These are phyloP conservation scores for Zaprionus vittiger DNA, from an alignment of 1,140 invertebrate genomes.

Conservation along the genomic window DNA sequence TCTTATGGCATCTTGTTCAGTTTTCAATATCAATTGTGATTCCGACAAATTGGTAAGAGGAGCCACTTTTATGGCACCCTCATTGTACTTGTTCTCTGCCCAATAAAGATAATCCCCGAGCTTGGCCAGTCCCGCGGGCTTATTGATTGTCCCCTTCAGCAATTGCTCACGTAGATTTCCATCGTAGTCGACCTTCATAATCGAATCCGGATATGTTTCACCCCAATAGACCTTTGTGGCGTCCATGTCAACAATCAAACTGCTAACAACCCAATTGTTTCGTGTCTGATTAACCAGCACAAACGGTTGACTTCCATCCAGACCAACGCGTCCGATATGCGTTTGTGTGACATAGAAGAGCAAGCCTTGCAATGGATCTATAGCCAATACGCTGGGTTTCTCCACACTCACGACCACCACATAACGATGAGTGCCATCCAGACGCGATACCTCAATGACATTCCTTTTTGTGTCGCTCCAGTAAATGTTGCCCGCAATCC, in stretches of 20 bases:
- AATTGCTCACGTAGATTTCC: constrained; percentile 89
- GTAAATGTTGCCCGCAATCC: constrained; percentile 94
- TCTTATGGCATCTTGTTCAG: constrained; percentile 89
- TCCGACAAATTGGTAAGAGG: constrained; percentile 87
- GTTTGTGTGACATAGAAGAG: constrained; percentile 94
- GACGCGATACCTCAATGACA: constrained; percentile 92
- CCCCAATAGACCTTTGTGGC: constrained; percentile 94
- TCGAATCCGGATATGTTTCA: constrained; percentile 90
- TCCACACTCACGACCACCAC: constrained; percentile 90
- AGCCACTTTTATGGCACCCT: constrained; percentile 88
- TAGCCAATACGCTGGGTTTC: constrained; percentile 88
- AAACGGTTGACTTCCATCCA: constrained; percentile 89
- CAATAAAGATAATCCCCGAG: constrained; percentile 77
- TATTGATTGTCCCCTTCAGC: constrained; percentile 89
- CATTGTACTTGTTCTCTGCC: constrained; percentile 86
- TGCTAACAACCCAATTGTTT: constrained; percentile 86
- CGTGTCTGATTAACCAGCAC: constrained; percentile 85
- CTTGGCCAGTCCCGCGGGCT: constrained; percentile 88
- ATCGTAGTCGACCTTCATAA: constrained; percentile 92
- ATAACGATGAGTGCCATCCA: constrained; percentile 92
- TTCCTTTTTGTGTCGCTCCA: constrained; percentile 95
- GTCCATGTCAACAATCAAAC: constrained; percentile 90
- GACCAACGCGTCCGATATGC: constrained; percentile 90
- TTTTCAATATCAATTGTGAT: constrained; percentile 86
- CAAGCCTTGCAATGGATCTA: constrained; percentile 88